These are phyloP conservation scores for Chrysodeixis includens DNA, from an alignment of 2,888 invertebrate species.

Conservation along the genomic window DNA sequence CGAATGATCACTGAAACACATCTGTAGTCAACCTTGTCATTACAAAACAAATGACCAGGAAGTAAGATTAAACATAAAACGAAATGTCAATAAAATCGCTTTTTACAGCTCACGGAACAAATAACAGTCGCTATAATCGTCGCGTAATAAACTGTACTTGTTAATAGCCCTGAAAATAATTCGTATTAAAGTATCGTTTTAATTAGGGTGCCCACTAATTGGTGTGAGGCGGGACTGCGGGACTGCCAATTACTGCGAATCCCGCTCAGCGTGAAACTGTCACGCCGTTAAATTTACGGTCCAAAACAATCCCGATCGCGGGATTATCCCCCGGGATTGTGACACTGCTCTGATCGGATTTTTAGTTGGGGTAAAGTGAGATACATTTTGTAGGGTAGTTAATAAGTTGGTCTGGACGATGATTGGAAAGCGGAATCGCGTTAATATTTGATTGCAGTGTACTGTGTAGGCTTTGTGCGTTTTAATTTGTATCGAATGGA, in stretches of 20 bases:
- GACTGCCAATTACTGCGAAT: constrained; percentile 64
- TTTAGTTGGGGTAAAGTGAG: constrained; percentile 4
- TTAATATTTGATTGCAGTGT: neutral
- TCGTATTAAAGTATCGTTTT: constrained; percentile 44
- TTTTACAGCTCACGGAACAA: constrained; percentile 13
- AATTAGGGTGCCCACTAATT: constrained; percentile 59
- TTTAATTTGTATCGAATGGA: neutral
- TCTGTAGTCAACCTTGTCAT: neutral
- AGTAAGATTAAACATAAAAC: constrained; percentile 2
- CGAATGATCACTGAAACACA: neutral
- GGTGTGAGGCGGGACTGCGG: constrained; percentile 57
- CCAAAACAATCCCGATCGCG: constrained; percentile 57
- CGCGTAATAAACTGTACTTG: constrained; percentile 36
- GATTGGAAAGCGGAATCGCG: neutral
- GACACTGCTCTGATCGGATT: constrained; percentile 26
- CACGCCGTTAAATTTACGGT: constrained; percentile 59
- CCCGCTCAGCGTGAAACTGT: constrained; percentile 44
- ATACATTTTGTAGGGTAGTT: constrained; percentile 1
- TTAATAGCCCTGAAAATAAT: constrained; percentile 41
- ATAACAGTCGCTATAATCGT: constrained; percentile 18
- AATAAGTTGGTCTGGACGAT: constrained; percentile 2
- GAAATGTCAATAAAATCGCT: constrained; percentile 13
- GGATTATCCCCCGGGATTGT: constrained; percentile 56
- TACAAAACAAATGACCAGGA: neutral
- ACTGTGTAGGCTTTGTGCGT: neutral